Evolutionary conservation across 2,113 vertebrate genomes (phyloP), one percentile per base, ranked within the genome.

Genomic region (Ellobius talpinus): DNA sequence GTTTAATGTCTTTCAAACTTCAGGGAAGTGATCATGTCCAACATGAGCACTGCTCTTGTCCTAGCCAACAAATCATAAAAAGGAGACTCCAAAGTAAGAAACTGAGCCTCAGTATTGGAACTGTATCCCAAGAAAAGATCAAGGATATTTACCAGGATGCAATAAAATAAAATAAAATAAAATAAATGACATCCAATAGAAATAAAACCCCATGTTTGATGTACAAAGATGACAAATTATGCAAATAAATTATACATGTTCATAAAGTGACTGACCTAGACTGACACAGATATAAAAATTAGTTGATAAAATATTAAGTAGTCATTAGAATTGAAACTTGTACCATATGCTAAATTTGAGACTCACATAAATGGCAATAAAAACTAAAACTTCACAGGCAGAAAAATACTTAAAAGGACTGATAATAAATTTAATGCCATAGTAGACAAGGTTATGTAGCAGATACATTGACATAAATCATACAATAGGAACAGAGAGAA

Each of bases 351-450:
- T 81, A 36, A 50, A 84, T 50, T 87, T 42, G 68, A 96, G n/a
- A 84, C 16, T 91, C 47, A 86, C 26, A 24, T 29, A 52, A 89
- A 91, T 94, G 31, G 23, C 89, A 24, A 70, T 47, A 36, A 95
- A 95, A 89, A 92, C 17, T 79, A 61, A 78, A 92, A 39, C 92
- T 55, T 29, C 1, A 47, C 36, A 95, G 5, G 76, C 87, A 14
- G 88, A 95, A 88, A 58, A 72, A 82, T 42, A 82, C 66, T 89
- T 72, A 85, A 91, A 79, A 31, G 1, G n/a, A 74, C n/a, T 85
- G 47, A 93, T 5, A 79, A 77, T 72, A 90, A 93, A 72, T 91
- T 78, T 94, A 36, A 76, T 31, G 81, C 19, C 73, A 29, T 19
- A 96, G 16, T 72, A 66, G 33, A 50, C 14, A 84, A 92, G 10